Base-by-base conservation (phyloP, 2,113 vertebrate species). In the Psittacula cyanocephala region DNA sequence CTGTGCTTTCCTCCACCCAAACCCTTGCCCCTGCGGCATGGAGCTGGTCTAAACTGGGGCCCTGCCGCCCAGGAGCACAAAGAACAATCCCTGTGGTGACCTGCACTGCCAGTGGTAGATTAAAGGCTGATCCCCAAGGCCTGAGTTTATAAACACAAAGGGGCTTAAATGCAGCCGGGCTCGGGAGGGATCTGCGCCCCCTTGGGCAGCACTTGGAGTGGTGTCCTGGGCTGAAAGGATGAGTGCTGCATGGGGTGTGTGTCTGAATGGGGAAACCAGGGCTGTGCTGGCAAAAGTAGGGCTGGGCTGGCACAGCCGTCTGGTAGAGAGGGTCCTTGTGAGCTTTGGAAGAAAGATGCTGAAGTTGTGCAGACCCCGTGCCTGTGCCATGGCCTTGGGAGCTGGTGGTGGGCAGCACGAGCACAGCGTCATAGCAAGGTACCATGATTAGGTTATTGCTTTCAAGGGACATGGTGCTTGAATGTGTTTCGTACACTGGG, bases 51-150 rank as follows among this genome's bases (percentile, higher is more conserved):
- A 49, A 3, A 19, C 39, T 29, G 29, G 52, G n/a, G 29, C 39
- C 60, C 39, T 7, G 0, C 13, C 57, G 76, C 41, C 52, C 27
- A 20, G 76, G 35, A 88, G 35, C 89, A 89, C 92, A 94, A 93
- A 91, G 81, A 94, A 91, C 75, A 88, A 75, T 86, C 27, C 79
- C 24, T n/a, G 29, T 1, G 1, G 68, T 0, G 1, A 77, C 85
- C 71, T 68, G 85, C 35, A 31, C 67, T 67, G 18, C 80, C 25
- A 27, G 71, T 57, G 67, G 52, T 39, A 55, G 88, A 91, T 95
- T 96, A 95, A 93, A 93, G 77, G 52, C 86, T 93, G 90, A 96
- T 95, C 93, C 79, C 52, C 35, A 83, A 84, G 62, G 35, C 49
- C 86, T 81, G 52, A 81, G 24, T 93, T 95, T 76, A 67, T 22